These are phyloP conservation scores for Notocelia uddmanniana DNA, from an alignment of 2,888 invertebrate genomes.

Conservation along the genomic window DNA sequence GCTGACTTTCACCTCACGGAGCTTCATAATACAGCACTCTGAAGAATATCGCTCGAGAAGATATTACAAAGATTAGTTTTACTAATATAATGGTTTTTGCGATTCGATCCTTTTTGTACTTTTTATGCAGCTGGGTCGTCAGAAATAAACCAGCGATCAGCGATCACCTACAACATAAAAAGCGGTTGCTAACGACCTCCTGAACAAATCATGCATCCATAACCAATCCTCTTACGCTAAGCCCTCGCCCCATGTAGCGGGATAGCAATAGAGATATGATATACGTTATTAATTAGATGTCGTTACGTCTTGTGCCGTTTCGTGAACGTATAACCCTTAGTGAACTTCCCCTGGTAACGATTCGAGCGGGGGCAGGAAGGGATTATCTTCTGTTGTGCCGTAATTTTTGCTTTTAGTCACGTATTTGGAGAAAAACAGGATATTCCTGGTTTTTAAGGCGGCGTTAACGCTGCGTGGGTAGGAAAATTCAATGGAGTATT, in stretches of 20 bases:
- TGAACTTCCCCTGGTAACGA: conserved; percentile 63
- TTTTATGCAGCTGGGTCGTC: neutral
- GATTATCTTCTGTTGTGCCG: conserved; percentile 39
- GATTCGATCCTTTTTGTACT: neutral
- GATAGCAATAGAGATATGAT: conserved; percentile 83
- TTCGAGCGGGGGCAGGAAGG: conserved; percentile 22
- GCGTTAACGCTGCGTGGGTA: neutral
- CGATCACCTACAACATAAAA: conserved; percentile 59
- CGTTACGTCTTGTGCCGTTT: conserved; percentile 82
- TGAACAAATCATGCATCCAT: conserved; percentile 79
- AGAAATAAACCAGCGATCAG: conserved; percentile 2
- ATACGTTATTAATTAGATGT: conserved; percentile 85
- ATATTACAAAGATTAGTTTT: no score
- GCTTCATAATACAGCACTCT: no score
- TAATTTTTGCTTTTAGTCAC: conserved; percentile 35
- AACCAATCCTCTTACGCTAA: conserved; percentile 82
- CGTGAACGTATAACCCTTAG: conserved; percentile 71
- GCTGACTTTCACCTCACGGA: no score
- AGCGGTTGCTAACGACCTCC: conserved; percentile 71
- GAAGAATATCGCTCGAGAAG: no score
- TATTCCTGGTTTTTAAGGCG: neutral
- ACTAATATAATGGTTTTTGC: neutral
- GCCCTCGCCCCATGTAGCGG: conserved; percentile 70
- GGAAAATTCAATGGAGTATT: neutral
- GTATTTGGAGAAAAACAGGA: neutral